Evolutionary conservation across 2,888 invertebrate species (phyloP).

Genomic region (Plemyria rubiginata): DNA sequence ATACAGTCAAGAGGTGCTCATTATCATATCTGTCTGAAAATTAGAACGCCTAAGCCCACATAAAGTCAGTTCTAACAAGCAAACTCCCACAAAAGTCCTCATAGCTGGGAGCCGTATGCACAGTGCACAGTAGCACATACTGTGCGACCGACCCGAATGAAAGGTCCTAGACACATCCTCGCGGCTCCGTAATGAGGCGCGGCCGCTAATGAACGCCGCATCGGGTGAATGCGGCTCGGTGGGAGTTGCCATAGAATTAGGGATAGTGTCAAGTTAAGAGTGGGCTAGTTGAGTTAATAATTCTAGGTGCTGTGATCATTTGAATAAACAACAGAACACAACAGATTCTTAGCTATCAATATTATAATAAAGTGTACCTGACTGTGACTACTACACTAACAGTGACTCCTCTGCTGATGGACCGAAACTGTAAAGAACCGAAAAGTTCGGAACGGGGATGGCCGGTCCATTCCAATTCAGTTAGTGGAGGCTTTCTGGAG

Average conservation of each 20-base stretch:
- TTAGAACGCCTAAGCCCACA: background rate
- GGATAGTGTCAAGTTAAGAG: background rate
- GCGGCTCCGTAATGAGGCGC: conserved; percentile 15
- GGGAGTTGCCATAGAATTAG: conserved; percentile 2
- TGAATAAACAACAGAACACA: too few relatives aligned
- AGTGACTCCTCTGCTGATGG: too few relatives aligned
- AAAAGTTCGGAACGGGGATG: too few relatives aligned
- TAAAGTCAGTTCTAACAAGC: background rate
- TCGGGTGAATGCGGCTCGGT: background rate
- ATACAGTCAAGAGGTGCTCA: background rate
- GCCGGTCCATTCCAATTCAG: too few relatives aligned
- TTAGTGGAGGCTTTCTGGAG: too few relatives aligned
- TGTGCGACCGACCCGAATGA: conserved; percentile 4
- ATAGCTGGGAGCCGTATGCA: background rate
- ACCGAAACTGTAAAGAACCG: too few relatives aligned
- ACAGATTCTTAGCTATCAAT: too few relatives aligned
- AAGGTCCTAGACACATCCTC: conserved; percentile 13
- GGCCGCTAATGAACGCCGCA: conserved; percentile 15
- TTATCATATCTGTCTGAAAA: conserved; percentile 1
- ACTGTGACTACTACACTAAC: too few relatives aligned
- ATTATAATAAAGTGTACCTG: too few relatives aligned
- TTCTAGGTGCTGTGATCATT: background rate
- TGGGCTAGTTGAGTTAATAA: background rate
- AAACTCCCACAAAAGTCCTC: conserved; percentile 6
- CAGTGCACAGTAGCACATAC: conserved; percentile 6